Conservation (phyloP, 2,888 invertebrate species). For the Melieria crassipennis region DNA sequence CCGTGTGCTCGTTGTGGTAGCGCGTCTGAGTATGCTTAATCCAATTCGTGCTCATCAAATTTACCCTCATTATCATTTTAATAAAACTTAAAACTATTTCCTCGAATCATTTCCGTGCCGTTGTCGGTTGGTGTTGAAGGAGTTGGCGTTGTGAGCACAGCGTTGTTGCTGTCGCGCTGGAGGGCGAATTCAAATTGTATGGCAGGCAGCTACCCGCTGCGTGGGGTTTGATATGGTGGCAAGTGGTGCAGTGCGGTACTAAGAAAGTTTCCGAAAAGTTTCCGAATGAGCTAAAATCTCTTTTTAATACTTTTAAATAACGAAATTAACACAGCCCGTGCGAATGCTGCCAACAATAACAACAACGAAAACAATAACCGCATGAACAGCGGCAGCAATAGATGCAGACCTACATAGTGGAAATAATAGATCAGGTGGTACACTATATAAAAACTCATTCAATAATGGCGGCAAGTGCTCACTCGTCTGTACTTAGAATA, state of each 20-base stretch:
- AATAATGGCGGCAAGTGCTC: no score
- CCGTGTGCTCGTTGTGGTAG: no score
- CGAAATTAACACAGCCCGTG: slow-evolving; percentile 51
- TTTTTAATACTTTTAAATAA: slow-evolving; percentile 58
- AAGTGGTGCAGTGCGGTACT: background rate
- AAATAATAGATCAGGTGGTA: background rate
- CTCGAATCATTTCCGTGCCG: slow-evolving; percentile 5
- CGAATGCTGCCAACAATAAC: background rate
- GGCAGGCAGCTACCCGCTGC: no score
- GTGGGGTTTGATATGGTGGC: no score
- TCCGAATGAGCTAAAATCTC: slow-evolving; percentile 58
- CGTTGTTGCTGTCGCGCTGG: no score
- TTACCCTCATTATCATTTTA: slow-evolving; percentile 27
- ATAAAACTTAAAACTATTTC: slow-evolving; percentile 24
- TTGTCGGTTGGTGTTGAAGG: background rate
- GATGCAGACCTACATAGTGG: background rate
- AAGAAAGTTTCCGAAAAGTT: slow-evolving; percentile 43
- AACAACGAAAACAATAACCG: no score
- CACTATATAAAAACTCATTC: no score
- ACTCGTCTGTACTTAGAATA: no score
- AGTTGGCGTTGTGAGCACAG: background rate
- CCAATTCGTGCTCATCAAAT: background rate
- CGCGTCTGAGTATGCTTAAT: no score
- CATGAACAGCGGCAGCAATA: background rate
- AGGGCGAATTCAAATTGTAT: no score